These are phyloP conservation scores for Chironomus tepperi DNA, from an alignment of 1,140 invertebrate genomes.

Conservation along the genomic window DNA sequence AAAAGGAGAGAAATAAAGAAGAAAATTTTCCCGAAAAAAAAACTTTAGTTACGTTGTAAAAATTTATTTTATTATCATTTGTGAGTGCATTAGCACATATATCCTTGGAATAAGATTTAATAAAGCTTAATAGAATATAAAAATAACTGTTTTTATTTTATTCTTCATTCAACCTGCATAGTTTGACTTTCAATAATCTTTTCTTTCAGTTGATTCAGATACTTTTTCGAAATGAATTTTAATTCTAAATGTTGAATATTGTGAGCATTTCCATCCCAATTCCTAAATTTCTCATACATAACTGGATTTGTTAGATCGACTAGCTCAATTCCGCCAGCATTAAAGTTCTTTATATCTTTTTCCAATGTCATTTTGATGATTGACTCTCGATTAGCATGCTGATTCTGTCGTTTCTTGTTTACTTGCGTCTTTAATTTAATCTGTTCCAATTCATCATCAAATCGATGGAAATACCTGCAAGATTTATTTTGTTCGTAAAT, in stretches of 20 bases:
- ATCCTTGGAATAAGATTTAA: no score
- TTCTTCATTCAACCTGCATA: conserved; percentile 4
- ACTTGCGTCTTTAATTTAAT: conserved; percentile 66
- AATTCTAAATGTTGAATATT: conserved; percentile 38
- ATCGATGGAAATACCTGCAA: conserved; percentile 43
- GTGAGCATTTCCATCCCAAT: conserved; percentile 38
- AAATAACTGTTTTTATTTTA: neutral
- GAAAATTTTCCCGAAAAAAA: no score
- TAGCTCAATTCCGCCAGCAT: conserved; percentile 55
- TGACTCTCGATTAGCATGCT: conserved; percentile 66
- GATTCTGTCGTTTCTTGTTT: conserved; percentile 52
- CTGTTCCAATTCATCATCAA: conserved; percentile 68
- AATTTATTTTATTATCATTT: no score
- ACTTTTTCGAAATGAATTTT: conserved; percentile 29
- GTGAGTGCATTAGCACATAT: no score
- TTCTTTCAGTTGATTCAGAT: neutral
- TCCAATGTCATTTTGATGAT: conserved; percentile 61
- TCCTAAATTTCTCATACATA: conserved; percentile 34
- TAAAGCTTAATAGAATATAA: neutral
- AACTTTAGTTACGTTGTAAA: no score
- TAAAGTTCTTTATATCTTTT: conserved; percentile 57
- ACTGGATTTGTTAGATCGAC: conserved; percentile 36
- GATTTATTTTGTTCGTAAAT: conserved; percentile 20
- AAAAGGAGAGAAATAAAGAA: no score
- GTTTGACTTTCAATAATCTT: neutral